Conservation (phyloP, 1,140 invertebrate genomes). For the Platorchestia sp. region DNA sequence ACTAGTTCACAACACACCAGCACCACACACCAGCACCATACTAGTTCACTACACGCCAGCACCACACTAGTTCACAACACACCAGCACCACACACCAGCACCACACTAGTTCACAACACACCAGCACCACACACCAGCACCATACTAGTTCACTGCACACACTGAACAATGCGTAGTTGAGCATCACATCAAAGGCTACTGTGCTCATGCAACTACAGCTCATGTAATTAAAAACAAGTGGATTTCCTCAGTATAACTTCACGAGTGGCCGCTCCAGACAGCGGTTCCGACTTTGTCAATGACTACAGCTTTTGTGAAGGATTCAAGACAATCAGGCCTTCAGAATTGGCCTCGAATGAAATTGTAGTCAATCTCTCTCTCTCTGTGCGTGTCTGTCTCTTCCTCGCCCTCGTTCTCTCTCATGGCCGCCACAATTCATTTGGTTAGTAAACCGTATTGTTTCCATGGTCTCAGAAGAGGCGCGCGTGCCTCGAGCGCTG, state of each 20-base stretch:
- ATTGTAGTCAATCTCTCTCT: background rate
- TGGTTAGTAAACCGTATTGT: constrained; percentile 54
- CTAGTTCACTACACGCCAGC: too few species aligned
- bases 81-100: background rate
- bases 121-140: background rate
- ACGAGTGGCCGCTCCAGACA: background rate
- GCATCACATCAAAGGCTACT: too few species aligned
- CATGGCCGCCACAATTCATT: background rate
- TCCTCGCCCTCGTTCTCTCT: background rate
- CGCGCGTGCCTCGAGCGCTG: constrained; percentile 21
- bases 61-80: background rate
- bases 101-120: background rate
- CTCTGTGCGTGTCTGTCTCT: background rate
- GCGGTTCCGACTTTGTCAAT: background rate
- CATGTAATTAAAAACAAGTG: background rate
- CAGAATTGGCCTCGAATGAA: background rate
- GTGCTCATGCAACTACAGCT: too few species aligned
- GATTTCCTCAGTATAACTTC: background rate
- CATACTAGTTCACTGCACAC: too few species aligned
- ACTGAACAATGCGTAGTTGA: too few species aligned
- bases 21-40: too few species aligned
- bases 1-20: too few species aligned
- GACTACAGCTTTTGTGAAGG: background rate
- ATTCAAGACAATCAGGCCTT: background rate
- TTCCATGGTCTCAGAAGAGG: constrained; percentile 36